Evolutionary conservation across 2,797 vertebrate species (phyloP), one percentile per base, ranked within the genome.

Genomic region (Labroides dimidiatus): DNA sequence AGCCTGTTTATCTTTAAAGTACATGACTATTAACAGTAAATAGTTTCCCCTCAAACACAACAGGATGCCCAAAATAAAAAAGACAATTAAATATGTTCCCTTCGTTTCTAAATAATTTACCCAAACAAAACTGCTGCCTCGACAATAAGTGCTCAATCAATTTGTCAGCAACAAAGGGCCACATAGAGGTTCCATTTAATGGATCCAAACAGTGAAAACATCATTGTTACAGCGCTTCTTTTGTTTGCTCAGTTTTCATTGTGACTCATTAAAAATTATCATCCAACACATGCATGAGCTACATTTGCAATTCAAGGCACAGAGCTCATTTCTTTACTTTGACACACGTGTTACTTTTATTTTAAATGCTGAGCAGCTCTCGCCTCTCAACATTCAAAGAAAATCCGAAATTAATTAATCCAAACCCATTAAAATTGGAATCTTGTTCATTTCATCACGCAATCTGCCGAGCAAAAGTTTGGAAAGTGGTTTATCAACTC

Each of bases 21-120:
- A 75, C 37, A 58, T 70, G 36, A 66, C 67, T 44, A 65, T 81
- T 81, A 84, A 78, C 50, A 33, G 52, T 57, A 64, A 79, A 71
- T 77, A 69, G 78, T 54, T 49, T 69, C 50, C 41, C 6, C 51
- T 62, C 37, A 62, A 73, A 84, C 19, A 50, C 59, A 59, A 27
- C 51, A 62, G 48, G 39, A 78, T 59, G 21, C 39, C 52, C 36
- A 39, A 20, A 77, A 68, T 80, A 62, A 81, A 48, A n/a, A 72
- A 69, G 27, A 63, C 49, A 79, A 78, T 87, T 86, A 86, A 80
- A 61, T 45, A 48, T 48, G 58, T 77, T 69, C 64, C 76, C 81
- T 57, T 1, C 1, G 56, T 70, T 84, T 81, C n/a, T 36, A 54
- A 69, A 77, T 52, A 58, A 73, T 82, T 72, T 74, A 45, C 33